Evolutionary conservation across 1,140 invertebrate species (phyloP).

Genomic region (Himalopsyche phryganea): DNA sequence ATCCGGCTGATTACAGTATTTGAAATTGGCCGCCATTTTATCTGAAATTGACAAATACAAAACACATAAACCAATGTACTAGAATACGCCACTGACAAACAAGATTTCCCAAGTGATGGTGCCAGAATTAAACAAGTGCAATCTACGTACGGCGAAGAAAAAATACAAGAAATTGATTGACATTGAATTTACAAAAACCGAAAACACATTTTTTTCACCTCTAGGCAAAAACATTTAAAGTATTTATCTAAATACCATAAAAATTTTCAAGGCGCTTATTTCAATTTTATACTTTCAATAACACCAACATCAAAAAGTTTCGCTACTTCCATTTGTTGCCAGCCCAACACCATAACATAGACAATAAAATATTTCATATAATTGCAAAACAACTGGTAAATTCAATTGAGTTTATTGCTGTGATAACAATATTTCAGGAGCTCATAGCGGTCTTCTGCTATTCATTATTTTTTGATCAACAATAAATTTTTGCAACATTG

Average conservation of each 20-base stretch:
- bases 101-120: slow-evolving; percentile 8
- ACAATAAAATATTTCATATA: too few relatives aligned
- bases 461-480: too few relatives aligned
- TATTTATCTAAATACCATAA: slow-evolving; percentile 16
- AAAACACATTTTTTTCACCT: slow-evolving; percentile 1
- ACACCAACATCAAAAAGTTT: slow-evolving; percentile 21
- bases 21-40: slow-evolving; percentile 32
- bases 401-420: too few relatives aligned
- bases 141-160: too few relatives aligned
- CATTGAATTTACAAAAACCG: neutral
- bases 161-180: too few relatives aligned
- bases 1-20: neutral
- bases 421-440: too few relatives aligned
- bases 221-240: slow-evolving; percentile 3
- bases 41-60: slow-evolving; percentile 24
- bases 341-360: too few relatives aligned
- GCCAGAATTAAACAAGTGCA: too few relatives aligned
- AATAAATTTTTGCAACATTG: too few relatives aligned
- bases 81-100: slow-evolving; percentile 24
- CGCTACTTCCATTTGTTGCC: neutral
- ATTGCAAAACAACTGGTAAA: too few relatives aligned
- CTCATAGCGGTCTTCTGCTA: too few relatives aligned
- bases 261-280: slow-evolving; percentile 26
- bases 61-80: slow-evolving; percentile 24
- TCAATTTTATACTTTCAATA: slow-evolving; percentile 21